Conservation (phyloP, 2,888 invertebrate species). For the Parnassius orleans region DNA sequence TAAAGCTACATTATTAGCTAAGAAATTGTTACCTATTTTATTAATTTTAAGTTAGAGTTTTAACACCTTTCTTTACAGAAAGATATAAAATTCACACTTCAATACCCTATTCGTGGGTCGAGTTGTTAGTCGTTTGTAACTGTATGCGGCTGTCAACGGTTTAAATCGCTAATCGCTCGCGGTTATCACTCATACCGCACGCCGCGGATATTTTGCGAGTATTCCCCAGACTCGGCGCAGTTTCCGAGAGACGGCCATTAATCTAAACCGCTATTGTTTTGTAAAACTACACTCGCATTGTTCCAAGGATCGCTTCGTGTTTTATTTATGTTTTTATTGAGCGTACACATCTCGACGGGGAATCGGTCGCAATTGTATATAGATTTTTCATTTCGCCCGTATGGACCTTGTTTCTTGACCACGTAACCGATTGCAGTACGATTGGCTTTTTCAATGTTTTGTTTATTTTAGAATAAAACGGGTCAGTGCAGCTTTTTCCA, state of each 20-base stretch:
- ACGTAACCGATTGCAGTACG: slow-evolving; percentile 25
- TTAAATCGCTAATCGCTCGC: slow-evolving; percentile 4
- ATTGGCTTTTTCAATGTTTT: slow-evolving; percentile 26
- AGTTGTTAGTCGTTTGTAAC: too few species aligned
- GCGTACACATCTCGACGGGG: slow-evolving; percentile 25
- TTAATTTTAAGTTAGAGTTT: too few species aligned
- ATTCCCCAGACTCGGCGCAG: slow-evolving; percentile 31
- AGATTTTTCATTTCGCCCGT: slow-evolving; percentile 26
- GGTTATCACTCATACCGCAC: slow-evolving; percentile 18
- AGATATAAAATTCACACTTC: too few species aligned
- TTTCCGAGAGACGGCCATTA: slow-evolving; percentile 37
- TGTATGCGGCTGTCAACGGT: too few species aligned
- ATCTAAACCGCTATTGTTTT: slow-evolving; percentile 41
- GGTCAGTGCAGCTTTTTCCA: slow-evolving; percentile 24
- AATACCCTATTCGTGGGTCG: too few species aligned
- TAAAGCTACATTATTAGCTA: too few species aligned
- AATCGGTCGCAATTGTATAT: slow-evolving; percentile 22
- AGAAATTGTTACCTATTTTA: too few species aligned
- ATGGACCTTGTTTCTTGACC: slow-evolving; percentile 25
- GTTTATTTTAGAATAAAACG: slow-evolving; percentile 22
- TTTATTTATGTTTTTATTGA: slow-evolving; percentile 31
- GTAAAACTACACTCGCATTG: slow-evolving; percentile 33
- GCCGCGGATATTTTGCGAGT: slow-evolving; percentile 34
- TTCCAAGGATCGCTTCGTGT: slow-evolving; percentile 28
- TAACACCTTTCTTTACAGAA: too few species aligned